These are phyloP conservation scores for Nipponia nippon DNA, from an alignment of 2,113 vertebrate species.

Conservation along the genomic window DNA sequence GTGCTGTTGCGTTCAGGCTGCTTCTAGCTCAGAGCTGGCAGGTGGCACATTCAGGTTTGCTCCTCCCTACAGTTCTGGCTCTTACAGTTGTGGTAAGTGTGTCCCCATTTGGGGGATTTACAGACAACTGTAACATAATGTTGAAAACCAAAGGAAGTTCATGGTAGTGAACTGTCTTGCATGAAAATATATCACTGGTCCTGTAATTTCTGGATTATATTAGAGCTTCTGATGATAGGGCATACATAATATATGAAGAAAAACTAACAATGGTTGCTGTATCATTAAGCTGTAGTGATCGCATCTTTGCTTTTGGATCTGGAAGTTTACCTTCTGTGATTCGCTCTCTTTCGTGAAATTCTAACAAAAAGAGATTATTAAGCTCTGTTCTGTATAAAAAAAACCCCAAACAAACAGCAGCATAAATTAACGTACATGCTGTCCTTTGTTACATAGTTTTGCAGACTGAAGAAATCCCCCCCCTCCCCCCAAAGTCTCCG, in stretches of 20 bases:
- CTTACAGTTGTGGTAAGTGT: neutral
- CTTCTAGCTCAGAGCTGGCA: neutral
- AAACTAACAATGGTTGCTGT: neutral
- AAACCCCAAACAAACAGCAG: neutral
- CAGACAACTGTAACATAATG: neutral
- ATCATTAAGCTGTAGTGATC: neutral
- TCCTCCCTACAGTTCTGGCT: neutral
- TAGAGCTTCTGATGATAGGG: neutral
- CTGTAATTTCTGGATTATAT: neutral
- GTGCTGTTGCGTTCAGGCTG: neutral
- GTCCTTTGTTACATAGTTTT: neutral
- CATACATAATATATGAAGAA: neutral
- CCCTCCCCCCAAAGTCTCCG: neutral
- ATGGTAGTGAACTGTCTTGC: neutral
- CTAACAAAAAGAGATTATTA: neutral
- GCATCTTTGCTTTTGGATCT: neutral
- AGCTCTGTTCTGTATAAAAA: neutral
- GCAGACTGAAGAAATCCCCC: neutral
- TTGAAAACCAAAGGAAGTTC: neutral
- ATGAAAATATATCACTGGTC: too few relatives aligned
- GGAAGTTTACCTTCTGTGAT: neutral
- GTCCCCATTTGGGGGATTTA: fast-evolving
- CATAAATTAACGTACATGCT: neutral
- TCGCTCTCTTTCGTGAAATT: neutral
- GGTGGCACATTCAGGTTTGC: neutral